Evolutionary conservation across 1,140 invertebrate species (phyloP), one percentile per base, ranked within the genome.

Genomic region (Aleiodes sp.): DNA sequence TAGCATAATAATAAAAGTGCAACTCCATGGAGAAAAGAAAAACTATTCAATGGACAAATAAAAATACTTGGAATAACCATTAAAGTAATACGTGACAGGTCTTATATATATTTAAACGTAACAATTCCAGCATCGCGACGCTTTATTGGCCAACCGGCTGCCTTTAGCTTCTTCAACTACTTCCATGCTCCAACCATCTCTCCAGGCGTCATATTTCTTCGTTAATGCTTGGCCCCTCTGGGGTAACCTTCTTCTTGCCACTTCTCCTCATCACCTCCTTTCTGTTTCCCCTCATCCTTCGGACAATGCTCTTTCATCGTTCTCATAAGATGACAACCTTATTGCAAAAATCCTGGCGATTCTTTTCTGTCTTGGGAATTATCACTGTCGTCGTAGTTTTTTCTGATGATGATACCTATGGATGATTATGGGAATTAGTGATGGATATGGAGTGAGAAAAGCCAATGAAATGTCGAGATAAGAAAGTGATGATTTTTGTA

Each of bases 41-140:
- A 31, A 29, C 24, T 31, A 14, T 59, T 29, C 14, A 59, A 29
- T n/a, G 7, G n/a, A n/a, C 26, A 2, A 59, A 59, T 59, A 59
- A 59, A 12, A n/a, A 59, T 26, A 10, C 28, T 14, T 29, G n/a
- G 28, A 29, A 59, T 14, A 26, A 29, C 29, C 24, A 16, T 14
- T 29, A 29, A 31, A 28, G 29, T 29, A 59, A 59, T n/a, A 59
- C 24, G 56, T 59, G 28, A 31, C 10, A 26, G 56, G 28, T n/a
- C n/a, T 31, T 31, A 26, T 31, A 59, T 59, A 16, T 28, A 31
- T 33, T 8, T 33, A 59, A 59, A 59, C 12, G n/a, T 26, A 59
- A 59, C n/a, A 59, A 59, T 59, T 59, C 29, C 12, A 26, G 29
- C 56, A n/a, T 59, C 56, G 56, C 28, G 56, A 24, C 28, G 28